phyloP scores from a whole-genome alignment of 2,113 vertebrate species.

The Cyanoliseus patagonus region DNA sequence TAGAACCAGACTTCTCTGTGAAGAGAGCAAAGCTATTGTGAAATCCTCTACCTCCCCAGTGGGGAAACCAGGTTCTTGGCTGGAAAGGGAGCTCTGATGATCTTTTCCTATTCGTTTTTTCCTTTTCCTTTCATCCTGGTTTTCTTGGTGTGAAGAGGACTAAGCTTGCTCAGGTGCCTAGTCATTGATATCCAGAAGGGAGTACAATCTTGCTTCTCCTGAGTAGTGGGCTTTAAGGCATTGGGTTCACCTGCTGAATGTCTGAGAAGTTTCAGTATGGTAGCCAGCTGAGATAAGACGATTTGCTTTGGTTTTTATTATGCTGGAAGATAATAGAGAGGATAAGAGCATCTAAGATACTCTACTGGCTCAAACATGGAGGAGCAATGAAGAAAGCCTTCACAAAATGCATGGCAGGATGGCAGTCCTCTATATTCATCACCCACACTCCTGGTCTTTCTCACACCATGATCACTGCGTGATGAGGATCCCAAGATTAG shows the following conservation, averaged over 20 bases:
- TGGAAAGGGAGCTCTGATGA: neutral
- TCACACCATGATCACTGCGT: neutral
- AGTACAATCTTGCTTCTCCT: neutral
- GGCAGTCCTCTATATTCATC: neutral
- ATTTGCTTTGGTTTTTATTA: neutral
- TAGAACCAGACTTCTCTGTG: neutral
- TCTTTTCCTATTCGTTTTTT: neutral
- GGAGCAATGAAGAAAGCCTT: neutral
- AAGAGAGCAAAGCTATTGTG: neutral
- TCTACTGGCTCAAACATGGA: neutral
- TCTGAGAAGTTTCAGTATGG: neutral
- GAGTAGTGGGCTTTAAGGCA: neutral
- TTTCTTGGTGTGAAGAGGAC: neutral
- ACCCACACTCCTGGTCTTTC: neutral
- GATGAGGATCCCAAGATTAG: neutral
- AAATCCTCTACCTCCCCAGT: neutral
- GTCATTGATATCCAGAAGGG: neutral
- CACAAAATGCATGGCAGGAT: neutral
- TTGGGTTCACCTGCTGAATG: neutral
- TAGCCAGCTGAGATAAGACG: neutral
- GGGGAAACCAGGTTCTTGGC: neutral
- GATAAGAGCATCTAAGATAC: neutral
- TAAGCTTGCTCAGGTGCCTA: neutral
- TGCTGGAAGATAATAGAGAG: neutral
- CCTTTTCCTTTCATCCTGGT: neutral